A percentile compares a stretch with the other conserved stretches of the same genome.
Evolutionary conservation across 2,113 vertebrate species (phyloP).

Genomic region (Cyanoliseus patagonus): DNA sequence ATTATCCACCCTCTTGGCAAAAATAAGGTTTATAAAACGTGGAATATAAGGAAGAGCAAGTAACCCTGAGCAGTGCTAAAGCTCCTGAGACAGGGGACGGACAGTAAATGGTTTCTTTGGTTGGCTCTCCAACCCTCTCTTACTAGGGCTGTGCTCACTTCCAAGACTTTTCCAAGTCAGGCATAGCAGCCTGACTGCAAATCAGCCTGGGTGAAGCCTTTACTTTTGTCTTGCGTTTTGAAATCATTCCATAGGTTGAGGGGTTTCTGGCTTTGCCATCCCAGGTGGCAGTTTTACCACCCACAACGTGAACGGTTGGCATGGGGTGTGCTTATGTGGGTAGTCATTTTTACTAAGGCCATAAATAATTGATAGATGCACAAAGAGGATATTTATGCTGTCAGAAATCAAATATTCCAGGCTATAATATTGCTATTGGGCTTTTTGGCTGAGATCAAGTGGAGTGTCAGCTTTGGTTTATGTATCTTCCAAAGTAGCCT

Average conservation of each 20-base stretch:
- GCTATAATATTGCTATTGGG: conserved; percentile 31
- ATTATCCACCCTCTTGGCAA: neutral
- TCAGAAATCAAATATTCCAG: neutral
- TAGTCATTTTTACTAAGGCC: neutral
- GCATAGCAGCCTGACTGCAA: neutral
- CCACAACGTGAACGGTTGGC: rapidly evolving
- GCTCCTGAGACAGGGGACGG: neutral
- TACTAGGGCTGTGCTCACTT: neutral
- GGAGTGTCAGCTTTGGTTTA: conserved; percentile 40
- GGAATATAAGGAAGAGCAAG: neutral
- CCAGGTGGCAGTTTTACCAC: neutral
- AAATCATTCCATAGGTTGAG: neutral
- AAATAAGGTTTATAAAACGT: neutral
- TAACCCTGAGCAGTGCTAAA: neutral
- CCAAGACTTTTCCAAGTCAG: neutral
- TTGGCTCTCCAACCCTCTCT: neutral
- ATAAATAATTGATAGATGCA: neutral
- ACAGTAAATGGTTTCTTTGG: neutral
- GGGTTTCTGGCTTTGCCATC: neutral
- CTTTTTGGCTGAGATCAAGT: conserved; percentile 53
- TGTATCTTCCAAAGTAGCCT: conserved; percentile 16
- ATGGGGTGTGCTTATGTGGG: neutral
- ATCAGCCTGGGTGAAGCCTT: neutral
- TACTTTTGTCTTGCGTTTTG: neutral
- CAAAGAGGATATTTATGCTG: neutral